phyloP scores from a whole-genome alignment of 2,797 vertebrate genomes.

The Microctenopoma steveboyesi region DNA sequence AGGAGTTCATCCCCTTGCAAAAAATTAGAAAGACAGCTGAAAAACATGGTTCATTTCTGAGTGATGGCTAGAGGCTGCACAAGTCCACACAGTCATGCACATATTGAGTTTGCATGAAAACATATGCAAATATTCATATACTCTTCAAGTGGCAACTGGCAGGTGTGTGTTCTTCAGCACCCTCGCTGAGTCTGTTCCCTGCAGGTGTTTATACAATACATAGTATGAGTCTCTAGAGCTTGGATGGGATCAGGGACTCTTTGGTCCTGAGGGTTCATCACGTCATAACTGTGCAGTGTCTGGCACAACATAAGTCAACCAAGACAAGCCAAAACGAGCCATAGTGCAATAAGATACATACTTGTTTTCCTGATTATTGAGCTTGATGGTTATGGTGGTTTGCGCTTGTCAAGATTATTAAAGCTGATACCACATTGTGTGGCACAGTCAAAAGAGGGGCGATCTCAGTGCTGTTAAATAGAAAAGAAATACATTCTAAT shows the following conservation, averaged over 20 bases:
- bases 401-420: conserved; percentile 15
- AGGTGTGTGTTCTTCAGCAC: conserved; percentile 26
- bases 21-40: conserved; percentile 21
- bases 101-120: conserved; percentile 14
- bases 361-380: conserved; percentile 18
- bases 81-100: conserved; percentile 27
- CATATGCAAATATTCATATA: conserved; percentile 9
- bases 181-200: conserved; percentile 43
- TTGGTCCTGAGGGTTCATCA: conserved; percentile 49
- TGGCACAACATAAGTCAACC: conserved; percentile 54
- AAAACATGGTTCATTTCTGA: conserved; percentile 35
- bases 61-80: conserved; percentile 27
- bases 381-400: conserved; percentile 7
- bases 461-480: conserved; percentile 1
- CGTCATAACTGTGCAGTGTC: conserved; percentile 29
- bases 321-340: conserved; percentile 50
- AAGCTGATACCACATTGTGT: conserved; percentile 2
- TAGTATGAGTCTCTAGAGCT: conserved; percentile 43
- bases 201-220: conserved; percentile 58
- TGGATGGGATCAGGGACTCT: conserved; percentile 56
- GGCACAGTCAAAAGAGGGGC: not conserved
- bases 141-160: conserved; percentile 11
- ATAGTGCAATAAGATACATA: conserved; percentile 8
- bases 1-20: conserved; percentile 12
- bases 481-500: conserved; percentile 3